Evolutionary conservation across 2,888 invertebrate species (phyloP), one percentile per base, ranked within the genome.

Genomic region (Steinernema scapterisci): DNA sequence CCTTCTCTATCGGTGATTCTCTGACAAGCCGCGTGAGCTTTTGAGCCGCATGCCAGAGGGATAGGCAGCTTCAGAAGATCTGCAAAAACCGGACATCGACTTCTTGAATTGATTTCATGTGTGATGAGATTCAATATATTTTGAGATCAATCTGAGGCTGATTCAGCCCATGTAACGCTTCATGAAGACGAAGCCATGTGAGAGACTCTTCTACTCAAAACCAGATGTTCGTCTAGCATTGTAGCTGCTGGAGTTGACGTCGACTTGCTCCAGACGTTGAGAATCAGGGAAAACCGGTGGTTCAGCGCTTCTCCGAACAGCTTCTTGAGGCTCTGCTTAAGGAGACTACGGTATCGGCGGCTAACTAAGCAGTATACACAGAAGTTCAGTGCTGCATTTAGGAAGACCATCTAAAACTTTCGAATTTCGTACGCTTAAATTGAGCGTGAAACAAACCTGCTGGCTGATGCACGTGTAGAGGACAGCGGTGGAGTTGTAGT

Each of bases 351-450:
- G 74, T 85, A 87, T 31, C 87, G 76, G 43, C 79, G 79, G 6
- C 86, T 86, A 5, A 87, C 87, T 9, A 87, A 81, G 72, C 86
- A 87, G 76, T 87, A 87, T 27, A 87, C 77, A 70, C 82, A 83
- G 77, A 87, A 87, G 72, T 87, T 87, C 51, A 87, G 80, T 11
- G 86, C 84, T 1, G 87, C 87, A 73, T 87, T 87, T 43, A 87
- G 76, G 75, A 87, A 87, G 9, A 87, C 85, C 71, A 87, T 76
- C 82, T 84, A 76, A 75, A 83, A 75, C 27, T n/a, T 13, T 1
- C 16, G 78, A 72, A 1, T 9, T 25, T 16, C n/a, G n/a, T n/a
- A 43, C 23, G 43, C 48, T 19, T 23, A 51, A 38, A 38, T 6
- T 6, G 9, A 38, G 38, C 5, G 3, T 38, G 38, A 38, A 38